Base-by-base conservation (phyloP, 2,888 invertebrate species). In the Lithophane socia region DNA sequence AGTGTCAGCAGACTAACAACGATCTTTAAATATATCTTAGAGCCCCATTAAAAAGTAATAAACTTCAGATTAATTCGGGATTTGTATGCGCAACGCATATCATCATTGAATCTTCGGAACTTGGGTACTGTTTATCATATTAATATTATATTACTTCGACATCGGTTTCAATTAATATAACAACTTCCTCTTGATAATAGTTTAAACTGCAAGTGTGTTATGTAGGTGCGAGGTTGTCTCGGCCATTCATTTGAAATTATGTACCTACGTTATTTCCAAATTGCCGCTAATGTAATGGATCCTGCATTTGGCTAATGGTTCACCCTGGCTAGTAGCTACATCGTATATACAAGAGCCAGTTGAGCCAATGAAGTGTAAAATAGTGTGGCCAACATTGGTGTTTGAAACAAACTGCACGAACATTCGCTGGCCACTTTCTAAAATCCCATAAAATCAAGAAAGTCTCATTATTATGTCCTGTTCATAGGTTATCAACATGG, bases 191-290 rank as follows among this genome's bases (percentile, higher is more conserved):
- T 67, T 58, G 37, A 72, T 64, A 73, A 67, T n/a, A 65, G 29
- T 73, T 56, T 66, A 63, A 75, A 73, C 70, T 73, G n/a, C 21
- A 73, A 54, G 4, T 56, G n/a, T 21, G n/a, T 42, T 70, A 75
- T 54, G 84, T 83, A 75, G 86, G 73, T 67, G 84, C 84, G 83
- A 85, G 80, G 80, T 86, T 80, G 75, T 75, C 86, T 83, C 74
- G 44, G 47, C 12, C 44, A 58, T 58, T 79, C 9, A 65, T 73
- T 74, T 63, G 42, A 77, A 42, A 61, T 58, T 44, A 47, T 49
- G 54, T 56, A 47, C n/a, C n/a, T n/a, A n/a, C 56, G 29, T 72
- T 85, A 24, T 72, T 64, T 47, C 7, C 29, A 74, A 85, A 74
- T 78, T 72, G 63, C 64, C 24, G 18, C 56, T 58, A 71, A 77